Evolutionary conservation across 2,797 vertebrate genomes (phyloP).

Genomic region (Chromobotia macracanthus): DNA sequence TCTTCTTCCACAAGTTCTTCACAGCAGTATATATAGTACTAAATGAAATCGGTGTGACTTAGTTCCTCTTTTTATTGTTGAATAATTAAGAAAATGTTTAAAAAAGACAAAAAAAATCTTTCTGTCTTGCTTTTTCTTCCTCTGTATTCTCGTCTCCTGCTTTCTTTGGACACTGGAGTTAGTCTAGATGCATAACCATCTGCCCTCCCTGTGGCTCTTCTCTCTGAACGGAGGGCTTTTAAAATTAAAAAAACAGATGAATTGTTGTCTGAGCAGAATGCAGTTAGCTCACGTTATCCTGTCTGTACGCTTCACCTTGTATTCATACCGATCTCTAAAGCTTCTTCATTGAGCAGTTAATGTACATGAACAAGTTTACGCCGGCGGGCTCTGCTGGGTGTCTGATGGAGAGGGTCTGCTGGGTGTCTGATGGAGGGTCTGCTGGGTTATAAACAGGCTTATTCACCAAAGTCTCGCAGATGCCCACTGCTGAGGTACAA

Average conservation of each 20-base stretch:
- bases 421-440: constrained; percentile 49
- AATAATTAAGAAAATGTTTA: constrained; percentile 76
- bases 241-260: constrained; percentile 59
- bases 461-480: constrained; percentile 25
- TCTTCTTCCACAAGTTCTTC: constrained; percentile 77
- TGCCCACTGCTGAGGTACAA: constrained; percentile 59
- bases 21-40: constrained; percentile 88
- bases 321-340: constrained; percentile 80
- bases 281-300: constrained; percentile 78
- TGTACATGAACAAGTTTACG: constrained; percentile 77
- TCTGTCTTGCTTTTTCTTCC: constrained; percentile 79
- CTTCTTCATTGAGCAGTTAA: constrained; percentile 85
- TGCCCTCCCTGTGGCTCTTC: constrained; percentile 58
- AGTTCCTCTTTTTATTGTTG: constrained; percentile 84
- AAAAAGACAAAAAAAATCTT: constrained; percentile 67
- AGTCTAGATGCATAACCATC: constrained; percentile 78
- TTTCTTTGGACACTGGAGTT: constrained; percentile 84
- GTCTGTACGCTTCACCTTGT: constrained; percentile 73
- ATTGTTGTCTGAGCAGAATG: constrained; percentile 74
- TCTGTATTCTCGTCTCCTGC: constrained; percentile 81
- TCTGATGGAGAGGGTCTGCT: constrained; percentile 58
- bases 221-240: constrained; percentile 76
- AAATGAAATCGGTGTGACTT: constrained; percentile 91
- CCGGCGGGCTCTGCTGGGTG: constrained; percentile 76
- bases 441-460: constrained; percentile 43